These are phyloP conservation scores for Crossocerus cetratus DNA, from an alignment of 2,888 invertebrate species.

Conservation along the genomic window DNA sequence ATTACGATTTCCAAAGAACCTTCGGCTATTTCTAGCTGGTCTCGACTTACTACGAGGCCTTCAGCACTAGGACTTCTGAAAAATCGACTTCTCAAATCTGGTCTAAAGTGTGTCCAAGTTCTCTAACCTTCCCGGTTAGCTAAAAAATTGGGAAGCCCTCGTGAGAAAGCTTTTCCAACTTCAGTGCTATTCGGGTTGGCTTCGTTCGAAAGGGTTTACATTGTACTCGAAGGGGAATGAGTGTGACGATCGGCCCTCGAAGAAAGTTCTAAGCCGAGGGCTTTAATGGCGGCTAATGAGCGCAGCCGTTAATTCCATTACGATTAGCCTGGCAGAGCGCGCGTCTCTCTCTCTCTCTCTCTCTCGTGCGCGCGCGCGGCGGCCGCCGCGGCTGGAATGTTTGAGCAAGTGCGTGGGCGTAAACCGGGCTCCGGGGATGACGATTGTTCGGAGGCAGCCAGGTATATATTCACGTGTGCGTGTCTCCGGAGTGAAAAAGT, in stretches of 20 bases:
- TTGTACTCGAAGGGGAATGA: too few species aligned
- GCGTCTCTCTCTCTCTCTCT: constrained; percentile 30
- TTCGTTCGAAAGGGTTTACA: too few species aligned
- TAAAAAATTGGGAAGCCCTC: too few species aligned
- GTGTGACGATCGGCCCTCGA: too few species aligned
- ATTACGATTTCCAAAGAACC: neutral
- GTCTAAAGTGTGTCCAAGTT: too few species aligned
- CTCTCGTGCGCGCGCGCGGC: neutral
- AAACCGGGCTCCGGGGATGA: constrained; percentile 53
- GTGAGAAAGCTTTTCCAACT: too few species aligned
- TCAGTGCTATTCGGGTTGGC: too few species aligned
- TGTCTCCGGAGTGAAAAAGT: neutral
- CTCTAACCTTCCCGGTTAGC: too few species aligned
- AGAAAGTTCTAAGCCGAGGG: neutral
- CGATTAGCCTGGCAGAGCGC: constrained; percentile 55
- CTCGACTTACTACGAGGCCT: too few species aligned
- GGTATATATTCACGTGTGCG: constrained; percentile 32
- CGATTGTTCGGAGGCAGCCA: constrained; percentile 58
- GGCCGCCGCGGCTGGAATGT: constrained; percentile 52
- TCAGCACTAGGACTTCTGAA: too few species aligned
- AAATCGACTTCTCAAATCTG: too few species aligned
- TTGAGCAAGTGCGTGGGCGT: constrained; percentile 60
- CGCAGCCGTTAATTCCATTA: constrained; percentile 55
- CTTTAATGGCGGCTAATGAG: constrained; percentile 52
- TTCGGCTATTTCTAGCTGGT: too few species aligned